Percentiles rank a stretch among this genome's conserved stretches.
These are phyloP conservation scores for Lichenostomus cassidix DNA, from an alignment of 2,113 vertebrate species.

Conservation along the genomic window DNA sequence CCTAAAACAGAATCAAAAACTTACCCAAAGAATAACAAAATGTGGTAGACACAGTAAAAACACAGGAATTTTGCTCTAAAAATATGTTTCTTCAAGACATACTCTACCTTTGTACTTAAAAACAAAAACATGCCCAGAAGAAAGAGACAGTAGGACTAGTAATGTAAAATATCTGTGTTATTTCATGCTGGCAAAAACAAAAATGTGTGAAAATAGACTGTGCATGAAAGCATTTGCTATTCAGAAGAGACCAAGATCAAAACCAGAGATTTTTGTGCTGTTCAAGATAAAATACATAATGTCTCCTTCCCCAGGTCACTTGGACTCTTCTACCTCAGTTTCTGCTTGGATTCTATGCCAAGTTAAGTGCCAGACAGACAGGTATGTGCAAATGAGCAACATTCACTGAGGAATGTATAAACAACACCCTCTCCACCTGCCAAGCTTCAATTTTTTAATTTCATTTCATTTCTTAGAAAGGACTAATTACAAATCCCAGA, in stretches of 20 bases:
- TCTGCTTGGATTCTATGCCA: neutral
- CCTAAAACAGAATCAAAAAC: neutral
- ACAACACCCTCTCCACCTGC: accelerated
- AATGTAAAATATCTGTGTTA: neutral
- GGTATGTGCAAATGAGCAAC: neutral
- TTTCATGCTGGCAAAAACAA: neutral
- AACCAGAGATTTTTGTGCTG: neutral
- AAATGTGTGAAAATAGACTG: neutral
- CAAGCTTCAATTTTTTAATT: neutral
- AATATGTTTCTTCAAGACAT: neutral
- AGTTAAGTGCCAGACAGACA: neutral
- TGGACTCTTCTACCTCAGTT: neutral
- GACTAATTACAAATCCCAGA: neutral
- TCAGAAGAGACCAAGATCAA: neutral
- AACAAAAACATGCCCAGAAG: neutral
- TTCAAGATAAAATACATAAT: neutral
- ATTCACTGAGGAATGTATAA: neutral
- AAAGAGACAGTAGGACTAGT: neutral
- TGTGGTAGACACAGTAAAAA: neutral
- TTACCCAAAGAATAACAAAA: neutral
- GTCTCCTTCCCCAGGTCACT: neutral
- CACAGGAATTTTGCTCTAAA: neutral
- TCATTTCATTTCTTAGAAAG: neutral
- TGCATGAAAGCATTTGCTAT: neutral
- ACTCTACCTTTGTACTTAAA: neutral